Base-by-base conservation (phyloP, 2,888 invertebrate genomes). In the Sipunculus nudus region DNA sequence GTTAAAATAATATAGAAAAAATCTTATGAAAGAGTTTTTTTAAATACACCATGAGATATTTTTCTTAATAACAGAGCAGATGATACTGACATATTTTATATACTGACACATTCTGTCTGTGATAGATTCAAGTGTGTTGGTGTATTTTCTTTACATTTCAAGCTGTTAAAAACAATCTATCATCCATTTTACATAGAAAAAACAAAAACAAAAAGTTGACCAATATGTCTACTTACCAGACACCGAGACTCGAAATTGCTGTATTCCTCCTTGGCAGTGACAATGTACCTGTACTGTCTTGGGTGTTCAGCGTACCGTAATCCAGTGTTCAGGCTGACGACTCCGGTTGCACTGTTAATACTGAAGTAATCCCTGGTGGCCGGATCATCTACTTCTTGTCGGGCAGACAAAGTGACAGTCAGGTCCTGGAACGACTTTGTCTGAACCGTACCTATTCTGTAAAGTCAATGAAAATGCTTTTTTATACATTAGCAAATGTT, bases 381-480 rank as follows among this genome's bases (percentile, higher is more conserved):
- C 10, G 26, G 19, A 31, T 57, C 46, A 6, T n/a, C 43, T 4
- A 41, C 8, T 6, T 3, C n/a, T n/a, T n/a, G n/a, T n/a, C n/a
- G 19, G 16, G 67, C 26, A 19, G 43, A 39, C 43, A 63, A 65
- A 26, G 26, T 32, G 5, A 70, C 43, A 4, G 61, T 39, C 3
- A 68, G 46, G 38, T 61, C 62, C 31, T 68, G 68, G 58, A 70
- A 70, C 21, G 70, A 70, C 28, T 52, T 53, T 28, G 68, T 67
- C 26, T 52, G 29, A 5, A 70, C 43, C 31, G 13, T 53, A 16
- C 38, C 54, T 10, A 68, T 57, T 13, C 70, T 70, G 54, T n/a
- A 53, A n/a, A 32, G 31, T 2, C 49, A 21, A 21, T 13, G 35
- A 56, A 2, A 13, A 38, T 4, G 4, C 13, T n/a, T n/a, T n/a